A percentile compares a stretch with the other conserved stretches of the same genome.
Conservation (phyloP, 92 coral and sea anemone species). For the Phenganax stokvisi region DNA sequence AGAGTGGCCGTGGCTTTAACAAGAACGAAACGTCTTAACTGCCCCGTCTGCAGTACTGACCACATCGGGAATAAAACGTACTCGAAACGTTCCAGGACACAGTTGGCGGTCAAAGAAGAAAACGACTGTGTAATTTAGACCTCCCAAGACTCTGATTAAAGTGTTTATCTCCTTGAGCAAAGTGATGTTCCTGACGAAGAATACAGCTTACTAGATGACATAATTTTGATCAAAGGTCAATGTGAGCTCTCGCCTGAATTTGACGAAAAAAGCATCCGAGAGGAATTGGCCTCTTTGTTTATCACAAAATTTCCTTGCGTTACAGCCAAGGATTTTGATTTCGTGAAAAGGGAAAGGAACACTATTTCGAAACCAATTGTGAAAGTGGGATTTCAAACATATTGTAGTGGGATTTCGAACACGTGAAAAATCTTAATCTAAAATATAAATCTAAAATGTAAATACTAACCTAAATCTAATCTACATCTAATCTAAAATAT, state of each 20-base stretch:
- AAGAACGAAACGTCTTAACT: too few species aligned
- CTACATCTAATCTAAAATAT: too few species aligned
- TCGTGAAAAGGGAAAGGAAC: slow-evolving; percentile 51
- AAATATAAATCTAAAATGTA: too few species aligned
- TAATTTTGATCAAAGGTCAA: slow-evolving; percentile 4
- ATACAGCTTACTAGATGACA: slow-evolving; percentile 7
- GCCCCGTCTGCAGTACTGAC: too few species aligned
- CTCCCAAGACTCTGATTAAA: neutral
- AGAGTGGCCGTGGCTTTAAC: neutral
- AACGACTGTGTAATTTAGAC: neutral
- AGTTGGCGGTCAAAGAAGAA: neutral
- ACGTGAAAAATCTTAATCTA: too few species aligned
- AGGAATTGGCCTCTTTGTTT: slow-evolving; percentile 42
- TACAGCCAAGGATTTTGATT: slow-evolving; percentile 44
- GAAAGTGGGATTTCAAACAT: slow-evolving; percentile 36
- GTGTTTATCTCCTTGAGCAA: slow-evolving; percentile 1
- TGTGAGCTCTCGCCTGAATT: neutral
- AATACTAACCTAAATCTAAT: too few species aligned
- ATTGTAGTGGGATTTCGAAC: too few species aligned
- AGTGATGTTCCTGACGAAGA: neutral
- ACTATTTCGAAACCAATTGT: slow-evolving; percentile 40
- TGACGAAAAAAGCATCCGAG: slow-evolving; percentile 29
- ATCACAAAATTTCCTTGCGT: slow-evolving; percentile 38
- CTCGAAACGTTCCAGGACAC: neutral
- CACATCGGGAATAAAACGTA: neutral